Evolutionary conservation across 2,797 vertebrate species (phyloP).

Genomic region (Enteromius treurensis): DNA sequence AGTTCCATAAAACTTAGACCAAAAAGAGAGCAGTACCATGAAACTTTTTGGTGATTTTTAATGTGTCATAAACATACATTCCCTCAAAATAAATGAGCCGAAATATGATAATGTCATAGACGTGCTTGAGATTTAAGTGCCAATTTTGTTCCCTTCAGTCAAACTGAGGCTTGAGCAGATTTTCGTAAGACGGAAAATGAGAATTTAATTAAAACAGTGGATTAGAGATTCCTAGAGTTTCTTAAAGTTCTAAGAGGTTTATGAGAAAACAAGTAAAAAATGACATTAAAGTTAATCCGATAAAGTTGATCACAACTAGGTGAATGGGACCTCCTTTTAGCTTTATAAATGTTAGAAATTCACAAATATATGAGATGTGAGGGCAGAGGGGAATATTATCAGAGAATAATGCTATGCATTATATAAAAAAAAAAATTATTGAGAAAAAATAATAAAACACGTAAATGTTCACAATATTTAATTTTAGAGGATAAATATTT

Average conservation of each 20-base stretch:
- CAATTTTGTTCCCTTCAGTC: conserved; percentile 13
- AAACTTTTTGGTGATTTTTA: neutral
- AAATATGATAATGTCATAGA: conserved; percentile 2
- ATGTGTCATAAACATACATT: neutral
- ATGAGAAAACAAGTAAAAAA: neutral
- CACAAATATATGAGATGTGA: neutral
- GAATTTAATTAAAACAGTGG: conserved; percentile 21
- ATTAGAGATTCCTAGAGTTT: conserved; percentile 3
- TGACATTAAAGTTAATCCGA: neutral
- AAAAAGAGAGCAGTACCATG: neutral
- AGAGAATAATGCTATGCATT: neutral
- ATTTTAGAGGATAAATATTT: neutral
- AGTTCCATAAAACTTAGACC: neutral
- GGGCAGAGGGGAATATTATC: neutral
- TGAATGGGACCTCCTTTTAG: neutral
- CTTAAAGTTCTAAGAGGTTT: neutral
- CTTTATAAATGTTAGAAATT: neutral
- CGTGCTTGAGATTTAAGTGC: conserved; percentile 2
- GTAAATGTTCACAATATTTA: neutral
- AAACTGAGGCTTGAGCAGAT: conserved; percentile 10
- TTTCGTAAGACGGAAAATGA: neutral
- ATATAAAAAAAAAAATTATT: neutral
- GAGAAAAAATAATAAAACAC: neutral
- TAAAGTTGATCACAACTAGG: neutral
- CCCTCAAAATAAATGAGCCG: too few species aligned